Evolutionary conservation across 2,888 invertebrate genomes (phyloP).

Genomic region (Venusia cambrica): DNA sequence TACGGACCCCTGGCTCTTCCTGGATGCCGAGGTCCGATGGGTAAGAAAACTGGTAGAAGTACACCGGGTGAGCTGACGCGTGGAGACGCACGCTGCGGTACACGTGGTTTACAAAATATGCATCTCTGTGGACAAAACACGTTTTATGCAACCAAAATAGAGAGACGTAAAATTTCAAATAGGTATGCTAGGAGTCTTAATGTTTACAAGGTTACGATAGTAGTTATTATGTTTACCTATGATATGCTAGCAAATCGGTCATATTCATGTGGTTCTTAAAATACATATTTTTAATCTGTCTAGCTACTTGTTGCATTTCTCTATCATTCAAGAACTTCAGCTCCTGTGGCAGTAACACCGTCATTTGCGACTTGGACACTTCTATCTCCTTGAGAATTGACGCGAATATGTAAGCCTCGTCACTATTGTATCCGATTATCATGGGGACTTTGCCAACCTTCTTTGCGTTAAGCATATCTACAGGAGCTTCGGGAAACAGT

Average conservation of each 20-base stretch:
- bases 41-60: conserved; percentile 64
- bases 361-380: conserved; percentile 36
- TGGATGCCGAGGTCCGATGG: conserved; percentile 49
- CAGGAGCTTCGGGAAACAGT: conserved; percentile 52
- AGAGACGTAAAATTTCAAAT: too few relatives aligned
- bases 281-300: conserved; percentile 54
- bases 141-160: background rate
- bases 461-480: conserved; percentile 43
- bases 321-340: conserved; percentile 48
- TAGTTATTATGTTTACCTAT: conserved; percentile 46
- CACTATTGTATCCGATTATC: conserved; percentile 61
- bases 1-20: conserved; percentile 44
- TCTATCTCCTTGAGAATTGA: conserved; percentile 44
- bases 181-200: too few relatives aligned
- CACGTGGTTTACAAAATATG: conserved; percentile 61
- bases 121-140: conserved; percentile 48
- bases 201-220: too few relatives aligned
- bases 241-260: conserved; percentile 48
- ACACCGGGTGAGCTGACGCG: conserved; percentile 46
- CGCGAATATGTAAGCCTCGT: conserved; percentile 66
- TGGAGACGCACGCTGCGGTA: conserved; percentile 55
- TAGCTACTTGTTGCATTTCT: conserved; percentile 43
- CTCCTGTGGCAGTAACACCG: conserved; percentile 56
- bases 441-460: conserved; percentile 48
- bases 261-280: conserved; percentile 51